These are phyloP conservation scores for Drosophila hydei DNA, from an alignment of 1,140 invertebrate species.

Conservation along the genomic window DNA sequence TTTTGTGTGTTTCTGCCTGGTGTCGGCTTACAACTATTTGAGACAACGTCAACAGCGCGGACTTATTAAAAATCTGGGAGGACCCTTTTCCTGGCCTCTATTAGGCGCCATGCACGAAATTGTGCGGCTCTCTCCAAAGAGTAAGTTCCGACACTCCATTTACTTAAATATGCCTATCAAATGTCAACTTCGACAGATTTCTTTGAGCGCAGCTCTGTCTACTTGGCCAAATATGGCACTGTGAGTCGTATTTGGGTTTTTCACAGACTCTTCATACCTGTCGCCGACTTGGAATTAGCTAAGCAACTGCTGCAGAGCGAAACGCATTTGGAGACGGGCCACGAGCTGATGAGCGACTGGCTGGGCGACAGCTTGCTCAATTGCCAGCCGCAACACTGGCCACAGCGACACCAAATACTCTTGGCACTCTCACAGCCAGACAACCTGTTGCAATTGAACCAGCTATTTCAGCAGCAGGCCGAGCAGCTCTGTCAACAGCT, in stretches of 20 bases:
- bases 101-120: constrained; percentile 65
- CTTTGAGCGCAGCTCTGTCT: constrained; percentile 50
- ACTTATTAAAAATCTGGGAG: constrained; percentile 60
- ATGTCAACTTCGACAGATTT: constrained; percentile 49
- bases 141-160: constrained; percentile 22
- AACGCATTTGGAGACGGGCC: constrained; percentile 54
- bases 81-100: constrained; percentile 62
- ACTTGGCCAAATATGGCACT: constrained; percentile 56
- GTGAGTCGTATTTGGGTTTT: constrained; percentile 66
- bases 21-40: constrained; percentile 66
- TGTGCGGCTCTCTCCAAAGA: constrained; percentile 54
- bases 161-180: neutral
- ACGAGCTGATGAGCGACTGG: constrained; percentile 60
- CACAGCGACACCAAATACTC: constrained; percentile 46
- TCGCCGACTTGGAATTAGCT: constrained; percentile 60
- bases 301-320: constrained; percentile 59
- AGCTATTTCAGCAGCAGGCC: constrained; percentile 32
- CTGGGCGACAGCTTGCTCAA: constrained; percentile 43
- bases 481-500: constrained; percentile 25
- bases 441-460: constrained; percentile 27
- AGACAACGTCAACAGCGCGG: constrained; percentile 54
- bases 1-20: constrained; percentile 70
- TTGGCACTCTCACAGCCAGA: constrained; percentile 24
- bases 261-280: constrained; percentile 61
- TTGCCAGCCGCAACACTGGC: constrained; percentile 48